Base-by-base conservation (phyloP, 2,113 vertebrate species). In the Chrysochloris asiatica region DNA sequence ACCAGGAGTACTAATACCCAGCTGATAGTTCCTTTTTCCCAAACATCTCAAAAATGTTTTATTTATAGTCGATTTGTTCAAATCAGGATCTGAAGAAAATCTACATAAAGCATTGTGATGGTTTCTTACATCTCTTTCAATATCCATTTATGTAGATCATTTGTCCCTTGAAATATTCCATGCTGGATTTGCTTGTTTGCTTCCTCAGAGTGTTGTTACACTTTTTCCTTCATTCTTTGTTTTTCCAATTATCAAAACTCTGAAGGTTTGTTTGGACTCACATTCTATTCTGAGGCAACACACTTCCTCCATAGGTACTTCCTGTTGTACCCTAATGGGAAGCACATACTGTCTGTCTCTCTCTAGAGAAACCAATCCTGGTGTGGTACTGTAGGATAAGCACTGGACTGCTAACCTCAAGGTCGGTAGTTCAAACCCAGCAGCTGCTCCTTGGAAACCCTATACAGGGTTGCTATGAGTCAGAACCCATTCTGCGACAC, bases 21-120 rank as follows among this genome's bases (percentile, higher is more conserved):
- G 28, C 24, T 2, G 3, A 43, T 73, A 30, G 45, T 82, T 54
- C 89, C 16, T 61, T 77, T 78, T 78, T 43, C 77, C 81, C n/a
- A 82, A 81, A 36, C 87, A 38, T 63, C 78, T 63, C 86, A 85
- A 47, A 52, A 73, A 71, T 50, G 4, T 63, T 52, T 88, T 47
- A 75, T 22, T 83, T 82, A 36, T 50, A 84, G 43, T 43, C 88
- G 52, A 83, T 73, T 47, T 71, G 30, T 89, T 93, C 50, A 91
- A 91, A 89, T 86, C 43, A 81, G 75, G 61, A 90, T 83, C 69
- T 24, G 50, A 72, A 85, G n/a, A 94, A 82, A 90, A 59, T 56
- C 43, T 84, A 43, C 41, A 56, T 36, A n/a, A n/a, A n/a, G n/a
- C n/a, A n/a, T n/a, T 67, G 43, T 84, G n/a, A 21, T 41, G 21